Conservation (phyloP, 2,888 invertebrate genomes). For the Parnassius smintheus region DNA sequence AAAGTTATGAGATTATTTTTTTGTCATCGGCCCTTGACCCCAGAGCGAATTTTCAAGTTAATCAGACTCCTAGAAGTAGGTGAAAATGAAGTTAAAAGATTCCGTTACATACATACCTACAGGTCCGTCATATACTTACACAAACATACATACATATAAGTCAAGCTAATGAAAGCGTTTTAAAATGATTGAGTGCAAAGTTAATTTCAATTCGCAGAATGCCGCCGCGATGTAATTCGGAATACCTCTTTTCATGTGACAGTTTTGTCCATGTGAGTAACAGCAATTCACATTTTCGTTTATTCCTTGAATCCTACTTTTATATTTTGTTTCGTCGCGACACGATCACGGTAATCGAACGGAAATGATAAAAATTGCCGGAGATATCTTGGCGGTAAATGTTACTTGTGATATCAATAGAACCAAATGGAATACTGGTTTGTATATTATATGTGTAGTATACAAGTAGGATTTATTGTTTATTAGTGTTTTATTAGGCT, state of each 20-base stretch:
- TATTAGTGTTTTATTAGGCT: background rate
- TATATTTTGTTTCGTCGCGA: slow-evolving; percentile 43
- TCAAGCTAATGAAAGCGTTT: no score
- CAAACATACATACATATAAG: no score
- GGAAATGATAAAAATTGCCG: slow-evolving; percentile 52
- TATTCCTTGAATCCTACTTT: slow-evolving; percentile 31
- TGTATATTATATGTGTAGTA: slow-evolving; percentile 1
- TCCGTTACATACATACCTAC: no score
- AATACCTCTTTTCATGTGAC: slow-evolving; percentile 44
- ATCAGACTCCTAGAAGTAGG: no score
- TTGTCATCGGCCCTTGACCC: no score
- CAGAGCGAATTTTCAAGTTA: no score
- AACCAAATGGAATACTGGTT: slow-evolving; percentile 15
- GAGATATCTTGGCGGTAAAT: slow-evolving; percentile 32
- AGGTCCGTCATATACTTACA: no score
- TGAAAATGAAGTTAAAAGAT: no score
- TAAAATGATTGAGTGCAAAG: slow-evolving; percentile 6
- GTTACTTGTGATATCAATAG: slow-evolving; percentile 33
- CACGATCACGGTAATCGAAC: slow-evolving; percentile 49
- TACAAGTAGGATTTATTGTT: slow-evolving; percentile 3
- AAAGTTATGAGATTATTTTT: no score
- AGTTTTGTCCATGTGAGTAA: slow-evolving; percentile 34
- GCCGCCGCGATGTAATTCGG: slow-evolving; percentile 48
- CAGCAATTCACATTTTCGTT: slow-evolving; percentile 9
- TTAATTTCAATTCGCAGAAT: slow-evolving; percentile 28